Percentiles rank a stretch among this genome's conserved stretches.
These are phyloP conservation scores for Callosobruchus maculatus DNA, from an alignment of 2,888 invertebrate genomes.

Conservation along the genomic window DNA sequence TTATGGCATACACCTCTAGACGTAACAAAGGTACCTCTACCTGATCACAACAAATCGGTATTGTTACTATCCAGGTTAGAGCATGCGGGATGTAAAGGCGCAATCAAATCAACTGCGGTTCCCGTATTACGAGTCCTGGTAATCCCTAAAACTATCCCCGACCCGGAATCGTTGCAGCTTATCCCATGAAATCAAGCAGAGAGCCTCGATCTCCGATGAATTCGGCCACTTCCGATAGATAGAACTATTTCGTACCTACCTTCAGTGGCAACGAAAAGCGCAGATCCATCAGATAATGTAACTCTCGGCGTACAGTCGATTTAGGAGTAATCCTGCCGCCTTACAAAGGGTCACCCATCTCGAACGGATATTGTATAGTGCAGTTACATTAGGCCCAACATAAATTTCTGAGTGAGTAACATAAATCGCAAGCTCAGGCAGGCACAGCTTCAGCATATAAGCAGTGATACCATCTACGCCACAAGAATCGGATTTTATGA, in stretches of 20 bases:
- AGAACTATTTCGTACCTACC: not conserved
- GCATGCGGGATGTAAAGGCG: not conserved
- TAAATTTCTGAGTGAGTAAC: not conserved
- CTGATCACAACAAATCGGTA: no score
- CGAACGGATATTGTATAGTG: not conserved
- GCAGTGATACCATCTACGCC: no score
- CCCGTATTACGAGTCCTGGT: not conserved
- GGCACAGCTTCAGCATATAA: no score
- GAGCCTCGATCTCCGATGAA: not conserved
- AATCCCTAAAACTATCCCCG: not conserved
- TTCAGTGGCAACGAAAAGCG: not conserved
- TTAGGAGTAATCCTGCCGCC: not conserved
- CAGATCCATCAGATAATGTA: not conserved
- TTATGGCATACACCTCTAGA: no score
- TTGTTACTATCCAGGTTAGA: no score
- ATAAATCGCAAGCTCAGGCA: no score
- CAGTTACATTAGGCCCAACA: not conserved
- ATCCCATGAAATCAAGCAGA: not conserved
- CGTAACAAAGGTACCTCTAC: no score
- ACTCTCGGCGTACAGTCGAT: not conserved
- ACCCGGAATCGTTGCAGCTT: not conserved
- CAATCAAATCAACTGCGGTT: not conserved
- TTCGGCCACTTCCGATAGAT: not conserved
- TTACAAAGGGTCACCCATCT: not conserved
- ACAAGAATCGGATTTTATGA: no score